Conservation (phyloP, 2,888 invertebrate species). For the Orthonychiurus folsomi region DNA sequence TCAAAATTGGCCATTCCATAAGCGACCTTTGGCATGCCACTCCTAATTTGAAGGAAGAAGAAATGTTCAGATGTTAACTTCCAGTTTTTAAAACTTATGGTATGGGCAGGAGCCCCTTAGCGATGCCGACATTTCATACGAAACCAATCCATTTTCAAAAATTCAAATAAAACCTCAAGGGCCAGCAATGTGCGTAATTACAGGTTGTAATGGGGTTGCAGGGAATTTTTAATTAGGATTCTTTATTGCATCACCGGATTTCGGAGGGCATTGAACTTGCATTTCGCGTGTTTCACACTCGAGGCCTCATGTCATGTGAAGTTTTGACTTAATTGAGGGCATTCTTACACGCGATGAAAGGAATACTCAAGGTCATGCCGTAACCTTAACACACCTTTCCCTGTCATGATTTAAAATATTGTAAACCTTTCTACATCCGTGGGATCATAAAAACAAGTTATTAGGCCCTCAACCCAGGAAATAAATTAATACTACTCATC, state of each 20-base stretch:
- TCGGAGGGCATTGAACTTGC: neutral
- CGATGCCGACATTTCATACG: no score
- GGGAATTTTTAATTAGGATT: no score
- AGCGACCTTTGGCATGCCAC: constrained; percentile 40
- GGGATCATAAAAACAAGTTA: neutral
- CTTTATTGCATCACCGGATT: no score
- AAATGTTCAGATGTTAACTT: neutral
- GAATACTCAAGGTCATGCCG: neutral
- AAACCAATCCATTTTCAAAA: no score
- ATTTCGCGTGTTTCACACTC: neutral
- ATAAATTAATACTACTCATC: neutral
- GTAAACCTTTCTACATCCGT: neutral
- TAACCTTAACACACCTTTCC: neutral
- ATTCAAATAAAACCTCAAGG: no score
- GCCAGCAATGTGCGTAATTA: no score
- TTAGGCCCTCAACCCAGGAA: no score
- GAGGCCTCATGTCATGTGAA: neutral
- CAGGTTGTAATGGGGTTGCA: no score
- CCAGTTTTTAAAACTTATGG: no score
- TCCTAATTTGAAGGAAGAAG: constrained; percentile 26
- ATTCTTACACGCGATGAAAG: no score
- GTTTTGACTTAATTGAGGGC: no score
- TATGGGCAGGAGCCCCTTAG: no score
- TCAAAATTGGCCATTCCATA: constrained; percentile 40
- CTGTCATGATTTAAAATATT: neutral